A percentile compares a stretch with the other conserved stretches of the same genome.
Evolutionary conservation across 2,888 invertebrate species (phyloP).

Genomic region (Xanthia icteritia): DNA sequence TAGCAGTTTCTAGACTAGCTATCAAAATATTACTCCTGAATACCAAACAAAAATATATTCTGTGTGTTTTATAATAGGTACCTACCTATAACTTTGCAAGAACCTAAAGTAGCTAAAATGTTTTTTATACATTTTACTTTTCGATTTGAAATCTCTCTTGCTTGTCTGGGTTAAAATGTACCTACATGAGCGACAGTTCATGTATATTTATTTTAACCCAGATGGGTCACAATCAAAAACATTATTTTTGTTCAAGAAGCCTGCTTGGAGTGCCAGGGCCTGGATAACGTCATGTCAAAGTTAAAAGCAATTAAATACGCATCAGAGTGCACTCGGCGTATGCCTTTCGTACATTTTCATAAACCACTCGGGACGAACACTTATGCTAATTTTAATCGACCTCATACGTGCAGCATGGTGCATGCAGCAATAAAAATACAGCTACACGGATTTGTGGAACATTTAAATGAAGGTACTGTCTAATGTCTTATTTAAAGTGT

Average conservation of each 20-base stretch:
- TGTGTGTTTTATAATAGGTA: neutral
- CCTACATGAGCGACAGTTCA: neutral
- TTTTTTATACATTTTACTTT: neutral
- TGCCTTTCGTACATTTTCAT: slow-evolving; percentile 36
- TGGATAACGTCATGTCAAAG: slow-evolving; percentile 64
- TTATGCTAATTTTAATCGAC: slow-evolving; percentile 59
- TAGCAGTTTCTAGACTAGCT: neutral
- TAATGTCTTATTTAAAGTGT: neutral
- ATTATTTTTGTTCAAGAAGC: slow-evolving; percentile 48
- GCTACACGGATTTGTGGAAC: slow-evolving; percentile 19
- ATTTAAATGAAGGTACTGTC: neutral
- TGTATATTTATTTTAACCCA: neutral
- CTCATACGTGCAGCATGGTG: slow-evolving; percentile 34
- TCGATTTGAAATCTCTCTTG: neutral
- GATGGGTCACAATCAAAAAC: slow-evolving; percentile 32
- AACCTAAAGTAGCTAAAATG: no score
- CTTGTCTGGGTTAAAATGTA: neutral
- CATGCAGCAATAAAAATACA: slow-evolving; percentile 26
- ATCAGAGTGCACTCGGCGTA: slow-evolving; percentile 58
- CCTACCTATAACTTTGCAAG: no score
- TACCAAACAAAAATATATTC: neutral
- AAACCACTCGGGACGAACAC: slow-evolving; percentile 51
- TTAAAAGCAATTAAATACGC: slow-evolving; percentile 62
- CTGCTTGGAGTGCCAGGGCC: slow-evolving; percentile 37
- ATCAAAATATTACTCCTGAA: neutral